Percentiles rank a stretch among this genome's conserved stretches.
Evolutionary conservation across 2,797 vertebrate genomes (phyloP).

Genomic region (Xenentodon cancila): DNA sequence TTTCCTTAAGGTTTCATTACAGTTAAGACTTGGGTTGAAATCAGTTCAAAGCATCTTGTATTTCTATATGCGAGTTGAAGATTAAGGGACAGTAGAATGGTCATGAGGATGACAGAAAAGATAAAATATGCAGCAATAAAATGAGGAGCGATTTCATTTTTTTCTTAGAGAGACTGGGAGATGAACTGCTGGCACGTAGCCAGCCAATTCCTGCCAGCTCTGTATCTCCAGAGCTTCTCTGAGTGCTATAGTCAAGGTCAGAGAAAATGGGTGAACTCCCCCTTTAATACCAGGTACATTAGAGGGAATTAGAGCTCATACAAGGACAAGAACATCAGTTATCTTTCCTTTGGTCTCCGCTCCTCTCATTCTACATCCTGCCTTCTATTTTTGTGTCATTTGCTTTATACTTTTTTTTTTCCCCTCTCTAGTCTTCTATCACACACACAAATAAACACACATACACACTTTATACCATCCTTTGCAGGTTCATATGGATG

Average conservation of each 20-base stretch:
- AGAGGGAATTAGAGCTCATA: conserved; percentile 73
- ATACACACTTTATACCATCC: background rate
- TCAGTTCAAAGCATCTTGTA: background rate
- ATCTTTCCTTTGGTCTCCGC: conserved; percentile 51
- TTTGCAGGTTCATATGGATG: conserved; percentile 35
- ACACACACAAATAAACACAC: conserved; percentile 7
- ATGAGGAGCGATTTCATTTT: conserved; percentile 19
- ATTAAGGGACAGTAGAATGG: conserved; percentile 13
- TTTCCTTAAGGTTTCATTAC: conserved; percentile 28
- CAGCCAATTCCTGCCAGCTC: conserved; percentile 63
- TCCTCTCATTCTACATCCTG: conserved; percentile 40
- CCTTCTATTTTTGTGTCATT: conserved; percentile 16
- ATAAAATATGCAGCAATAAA: conserved; percentile 61
- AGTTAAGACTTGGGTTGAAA: conserved; percentile 10
- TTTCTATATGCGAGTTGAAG: background rate
- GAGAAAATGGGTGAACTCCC: conserved; percentile 76
- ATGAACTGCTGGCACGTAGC: conserved; percentile 62
- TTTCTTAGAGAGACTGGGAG: conserved; percentile 41
- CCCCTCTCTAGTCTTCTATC: conserved; percentile 15
- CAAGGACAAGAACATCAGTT: conserved; percentile 72
- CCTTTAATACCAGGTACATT: conserved; percentile 77
- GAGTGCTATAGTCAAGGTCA: conserved; percentile 75
- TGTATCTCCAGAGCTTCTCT: conserved; percentile 50
- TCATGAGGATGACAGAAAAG: conserved; percentile 36
- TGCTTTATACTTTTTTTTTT: conserved; percentile 29